Evolutionary conservation across 2,888 invertebrate species (phyloP).

Genomic region (Vesta saturnalis): DNA sequence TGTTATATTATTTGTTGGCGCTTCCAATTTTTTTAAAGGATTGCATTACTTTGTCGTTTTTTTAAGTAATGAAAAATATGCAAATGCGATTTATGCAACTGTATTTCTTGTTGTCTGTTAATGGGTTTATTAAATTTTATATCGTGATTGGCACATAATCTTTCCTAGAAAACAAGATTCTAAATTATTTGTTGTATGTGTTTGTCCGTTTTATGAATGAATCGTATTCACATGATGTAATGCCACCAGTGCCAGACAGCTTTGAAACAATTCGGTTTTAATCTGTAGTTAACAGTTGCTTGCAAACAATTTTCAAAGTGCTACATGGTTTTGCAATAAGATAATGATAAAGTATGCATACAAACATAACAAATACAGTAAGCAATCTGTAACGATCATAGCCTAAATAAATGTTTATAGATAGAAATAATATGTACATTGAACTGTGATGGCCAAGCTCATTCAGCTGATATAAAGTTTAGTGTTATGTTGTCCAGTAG

Average conservation of each 20-base stretch:
- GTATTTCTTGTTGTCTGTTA: no score
- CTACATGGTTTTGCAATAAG: no score
- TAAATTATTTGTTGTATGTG: background rate
- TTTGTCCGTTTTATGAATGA: background rate
- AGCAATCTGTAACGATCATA: constrained; percentile 23
- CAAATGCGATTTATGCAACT: no score
- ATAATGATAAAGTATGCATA: constrained; percentile 16
- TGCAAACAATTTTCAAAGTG: background rate
- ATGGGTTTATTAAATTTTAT: no score
- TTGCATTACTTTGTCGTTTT: no score
- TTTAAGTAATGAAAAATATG: no score
- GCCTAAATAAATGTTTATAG: constrained; percentile 26
- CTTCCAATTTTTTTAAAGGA: background rate
- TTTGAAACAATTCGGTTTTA: constrained; percentile 28
- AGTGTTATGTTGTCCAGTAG: constrained; percentile 51
- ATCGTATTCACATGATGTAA: constrained; percentile 24
- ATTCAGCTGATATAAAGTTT: constrained; percentile 52
- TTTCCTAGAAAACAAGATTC: background rate
- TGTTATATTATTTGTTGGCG: background rate
- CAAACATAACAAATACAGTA: constrained; percentile 21
- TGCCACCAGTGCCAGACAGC: constrained; percentile 30
- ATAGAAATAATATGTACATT: constrained; percentile 36
- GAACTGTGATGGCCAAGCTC: constrained; percentile 57
- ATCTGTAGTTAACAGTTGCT: no score
- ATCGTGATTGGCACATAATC: no score